Conservation (phyloP, 2,888 invertebrate genomes). For the Sipha maydis region DNA sequence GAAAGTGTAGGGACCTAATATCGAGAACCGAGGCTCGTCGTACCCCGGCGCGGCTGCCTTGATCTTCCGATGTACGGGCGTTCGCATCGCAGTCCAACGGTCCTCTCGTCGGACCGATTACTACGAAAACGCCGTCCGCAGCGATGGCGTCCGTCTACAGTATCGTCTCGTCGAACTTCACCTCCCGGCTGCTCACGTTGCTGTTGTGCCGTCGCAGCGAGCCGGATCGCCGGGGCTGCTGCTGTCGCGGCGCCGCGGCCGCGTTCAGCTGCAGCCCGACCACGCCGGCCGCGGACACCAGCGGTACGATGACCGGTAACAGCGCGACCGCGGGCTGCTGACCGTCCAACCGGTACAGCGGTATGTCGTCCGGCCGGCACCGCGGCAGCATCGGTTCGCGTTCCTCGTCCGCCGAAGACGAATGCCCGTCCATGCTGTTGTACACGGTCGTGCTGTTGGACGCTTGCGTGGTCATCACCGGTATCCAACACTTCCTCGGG, state of each 20-base stretch:
- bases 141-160: conserved; percentile 58
- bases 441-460: conserved; percentile 70
- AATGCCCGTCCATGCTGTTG: conserved; percentile 64
- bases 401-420: conserved; percentile 58
- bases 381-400: conserved; percentile 58
- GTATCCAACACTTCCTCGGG: conserved; percentile 74
- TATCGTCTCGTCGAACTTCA: conserved; percentile 65
- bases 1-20: no score
- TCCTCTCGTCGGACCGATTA: no score
- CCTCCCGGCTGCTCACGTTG: conserved; percentile 64
- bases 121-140: no score
- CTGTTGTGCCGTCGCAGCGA: conserved; percentile 59
- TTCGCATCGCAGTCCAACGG: no score
- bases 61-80: no score
- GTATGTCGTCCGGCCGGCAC: conserved; percentile 19
- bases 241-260: conserved; percentile 55
- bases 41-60: no score
- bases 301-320: conserved; percentile 64
- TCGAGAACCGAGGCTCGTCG: no score
- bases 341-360: conserved; percentile 21
- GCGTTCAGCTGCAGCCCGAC: conserved; percentile 44
- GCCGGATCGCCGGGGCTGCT: conserved; percentile 43
- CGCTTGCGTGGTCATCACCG: conserved; percentile 76
- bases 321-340: conserved; percentile 62
- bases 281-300: conserved; percentile 59